A percentile compares a stretch with the other conserved stretches of the same genome.
Conservation (phyloP, 2,113 vertebrate species). For the Ictidomys tridecemlineatus region DNA sequence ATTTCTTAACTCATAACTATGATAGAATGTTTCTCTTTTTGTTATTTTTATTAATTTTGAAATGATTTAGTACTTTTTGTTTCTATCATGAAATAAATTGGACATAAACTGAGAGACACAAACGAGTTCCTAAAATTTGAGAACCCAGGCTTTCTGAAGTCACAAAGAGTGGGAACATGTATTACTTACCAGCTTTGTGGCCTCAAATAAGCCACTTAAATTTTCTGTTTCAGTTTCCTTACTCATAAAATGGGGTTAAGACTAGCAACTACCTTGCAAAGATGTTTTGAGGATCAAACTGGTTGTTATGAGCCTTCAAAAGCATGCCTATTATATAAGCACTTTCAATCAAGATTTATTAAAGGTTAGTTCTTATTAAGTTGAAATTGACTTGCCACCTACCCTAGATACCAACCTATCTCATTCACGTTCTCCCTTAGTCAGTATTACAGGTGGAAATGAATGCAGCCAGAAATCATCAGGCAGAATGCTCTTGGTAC, state of each 20-base stretch:
- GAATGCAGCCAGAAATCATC: background rate
- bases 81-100: slow-evolving; percentile 12
- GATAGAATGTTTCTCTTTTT: slow-evolving; percentile 12
- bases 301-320: background rate
- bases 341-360: background rate
- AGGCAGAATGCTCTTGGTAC: background rate
- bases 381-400: background rate
- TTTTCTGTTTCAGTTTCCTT: background rate
- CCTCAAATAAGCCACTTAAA: background rate
- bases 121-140: background rate
- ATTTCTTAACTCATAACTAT: background rate
- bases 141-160: background rate
- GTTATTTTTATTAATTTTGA: slow-evolving; percentile 8
- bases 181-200: background rate
- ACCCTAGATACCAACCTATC: background rate
- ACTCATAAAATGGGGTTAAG: background rate
- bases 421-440: background rate
- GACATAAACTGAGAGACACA: background rate
- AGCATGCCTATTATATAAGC: accelerated
- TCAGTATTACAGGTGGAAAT: background rate
- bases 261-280: background rate
- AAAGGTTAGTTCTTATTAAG: background rate
- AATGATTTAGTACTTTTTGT: background rate
- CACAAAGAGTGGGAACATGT: background rate
- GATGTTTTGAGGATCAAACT: background rate